Conservation (phyloP, 2,888 invertebrate species). For the Portevinia maculata region DNA sequence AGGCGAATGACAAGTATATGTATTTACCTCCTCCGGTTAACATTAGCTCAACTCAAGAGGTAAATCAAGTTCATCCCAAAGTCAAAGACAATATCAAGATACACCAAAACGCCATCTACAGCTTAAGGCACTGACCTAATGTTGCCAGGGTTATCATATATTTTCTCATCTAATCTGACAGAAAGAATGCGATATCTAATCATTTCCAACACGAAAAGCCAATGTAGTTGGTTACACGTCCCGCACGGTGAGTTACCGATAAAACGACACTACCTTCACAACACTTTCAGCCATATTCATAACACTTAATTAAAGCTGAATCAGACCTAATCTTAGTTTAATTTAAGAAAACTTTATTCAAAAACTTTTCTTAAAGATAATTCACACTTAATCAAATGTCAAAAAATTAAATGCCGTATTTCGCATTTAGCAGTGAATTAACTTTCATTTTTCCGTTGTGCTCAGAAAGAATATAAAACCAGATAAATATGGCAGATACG, state of each 20-base stretch:
- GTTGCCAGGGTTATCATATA: background rate
- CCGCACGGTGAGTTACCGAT: constrained; percentile 10
- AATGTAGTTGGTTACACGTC: constrained; percentile 1
- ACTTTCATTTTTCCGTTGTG: too few relatives aligned
- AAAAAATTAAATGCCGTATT: too few relatives aligned
- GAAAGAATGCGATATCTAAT: constrained; percentile 20
- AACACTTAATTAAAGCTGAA: too few relatives aligned
- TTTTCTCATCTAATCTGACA: constrained; percentile 34
- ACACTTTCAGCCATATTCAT: too few relatives aligned
- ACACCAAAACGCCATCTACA: constrained; percentile 14
- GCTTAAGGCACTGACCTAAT: background rate
- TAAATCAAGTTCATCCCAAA: constrained; percentile 16
- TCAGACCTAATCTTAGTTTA: too few relatives aligned
- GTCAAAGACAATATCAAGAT: constrained; percentile 1
- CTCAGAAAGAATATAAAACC: too few relatives aligned
- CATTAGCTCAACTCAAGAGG: constrained; percentile 25
- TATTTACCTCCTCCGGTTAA: constrained; percentile 3
- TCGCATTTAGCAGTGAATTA: too few relatives aligned
- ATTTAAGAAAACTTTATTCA: too few relatives aligned
- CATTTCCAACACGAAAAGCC: background rate
- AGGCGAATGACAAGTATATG: constrained; percentile 16
- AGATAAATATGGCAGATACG: too few relatives aligned
- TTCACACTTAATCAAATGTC: too few relatives aligned
- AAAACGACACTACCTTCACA: too few relatives aligned
- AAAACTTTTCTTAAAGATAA: too few relatives aligned